Conservation (phyloP, 1,140 invertebrate species). For the Brachionus plicatilis region DNA sequence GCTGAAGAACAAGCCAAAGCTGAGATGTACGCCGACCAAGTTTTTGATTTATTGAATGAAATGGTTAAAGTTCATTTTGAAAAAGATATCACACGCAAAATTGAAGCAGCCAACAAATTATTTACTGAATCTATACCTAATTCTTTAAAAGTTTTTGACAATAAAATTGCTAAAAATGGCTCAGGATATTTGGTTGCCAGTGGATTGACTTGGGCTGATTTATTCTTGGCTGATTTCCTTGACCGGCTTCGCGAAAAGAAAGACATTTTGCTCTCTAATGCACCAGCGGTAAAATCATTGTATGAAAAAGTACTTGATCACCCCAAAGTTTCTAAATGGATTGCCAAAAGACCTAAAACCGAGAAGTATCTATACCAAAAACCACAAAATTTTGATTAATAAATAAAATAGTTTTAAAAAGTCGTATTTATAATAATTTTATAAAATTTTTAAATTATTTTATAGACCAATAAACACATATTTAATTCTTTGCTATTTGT, state of each 20-base stretch:
- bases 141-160: neutral
- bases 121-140: neutral
- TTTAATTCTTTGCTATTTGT: no score
- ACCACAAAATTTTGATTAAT: no score
- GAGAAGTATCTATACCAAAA: neutral
- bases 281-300: neutral
- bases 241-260: neutral
- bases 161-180: neutral
- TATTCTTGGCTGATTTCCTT: neutral
- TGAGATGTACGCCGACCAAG: conserved; percentile 12
- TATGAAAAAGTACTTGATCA: neutral
- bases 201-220: conserved; percentile 6
- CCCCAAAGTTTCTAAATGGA: neutral
- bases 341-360: conserved; percentile 20
- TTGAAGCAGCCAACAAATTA: neutral
- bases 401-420: no score
- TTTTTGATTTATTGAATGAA: neutral
- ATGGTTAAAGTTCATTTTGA: neutral
- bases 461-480: no score
- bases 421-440: no score
- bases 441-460: no score
- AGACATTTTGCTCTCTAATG: neutral
- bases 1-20: neutral
- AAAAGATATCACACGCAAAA: neutral
- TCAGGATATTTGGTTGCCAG: neutral